Percentiles rank a stretch among this genome's conserved stretches.
Conservation (phyloP, 2,888 invertebrate genomes). For the Drosophila colorata region DNA sequence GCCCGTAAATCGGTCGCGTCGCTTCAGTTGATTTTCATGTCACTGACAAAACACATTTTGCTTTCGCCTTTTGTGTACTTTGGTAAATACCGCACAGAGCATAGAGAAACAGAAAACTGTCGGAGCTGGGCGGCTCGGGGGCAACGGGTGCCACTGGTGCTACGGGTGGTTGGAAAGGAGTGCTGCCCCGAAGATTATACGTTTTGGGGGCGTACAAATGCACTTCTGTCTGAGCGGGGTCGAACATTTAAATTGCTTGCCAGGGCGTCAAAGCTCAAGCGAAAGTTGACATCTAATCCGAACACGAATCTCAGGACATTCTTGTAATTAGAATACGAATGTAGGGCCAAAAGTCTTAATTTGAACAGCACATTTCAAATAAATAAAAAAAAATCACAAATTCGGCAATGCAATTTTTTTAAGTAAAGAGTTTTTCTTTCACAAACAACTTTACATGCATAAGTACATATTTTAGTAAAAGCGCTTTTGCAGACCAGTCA, state of each 20-base stretch:
- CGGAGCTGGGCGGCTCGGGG: not conserved
- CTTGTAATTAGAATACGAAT: not conserved
- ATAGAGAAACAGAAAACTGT: not conserved
- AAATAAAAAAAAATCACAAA: too few relatives aligned
- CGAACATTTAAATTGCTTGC: slow-evolving; percentile 38
- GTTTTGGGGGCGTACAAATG: slow-evolving; percentile 12
- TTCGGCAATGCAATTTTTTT: too few relatives aligned
- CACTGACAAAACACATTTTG: slow-evolving; percentile 71
- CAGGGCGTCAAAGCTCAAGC: slow-evolving; percentile 34
- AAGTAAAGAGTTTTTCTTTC: not conserved
- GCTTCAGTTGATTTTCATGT: slow-evolving; percentile 74
- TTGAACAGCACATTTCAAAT: too few relatives aligned
- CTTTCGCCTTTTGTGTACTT: slow-evolving; percentile 56
- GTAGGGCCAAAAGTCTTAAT: not conserved
- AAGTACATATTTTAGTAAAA: not conserved
- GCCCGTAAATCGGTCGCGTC: slow-evolving; percentile 58
- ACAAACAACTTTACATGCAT: not conserved
- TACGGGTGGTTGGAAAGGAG: not conserved
- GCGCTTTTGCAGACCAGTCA: too few relatives aligned
- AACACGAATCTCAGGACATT: not conserved
- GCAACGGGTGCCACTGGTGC: not conserved
- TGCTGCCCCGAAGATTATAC: slow-evolving; percentile 3
- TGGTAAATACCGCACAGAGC: slow-evolving; percentile 52
- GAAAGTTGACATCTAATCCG: slow-evolving; percentile 40
- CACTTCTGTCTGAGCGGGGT: slow-evolving; percentile 21